A percentile compares a stretch with the other conserved stretches of the same genome.
These are phyloP conservation scores for Drosophila austrosaltans DNA, from an alignment of 2,888 invertebrate species.

Conservation along the genomic window DNA sequence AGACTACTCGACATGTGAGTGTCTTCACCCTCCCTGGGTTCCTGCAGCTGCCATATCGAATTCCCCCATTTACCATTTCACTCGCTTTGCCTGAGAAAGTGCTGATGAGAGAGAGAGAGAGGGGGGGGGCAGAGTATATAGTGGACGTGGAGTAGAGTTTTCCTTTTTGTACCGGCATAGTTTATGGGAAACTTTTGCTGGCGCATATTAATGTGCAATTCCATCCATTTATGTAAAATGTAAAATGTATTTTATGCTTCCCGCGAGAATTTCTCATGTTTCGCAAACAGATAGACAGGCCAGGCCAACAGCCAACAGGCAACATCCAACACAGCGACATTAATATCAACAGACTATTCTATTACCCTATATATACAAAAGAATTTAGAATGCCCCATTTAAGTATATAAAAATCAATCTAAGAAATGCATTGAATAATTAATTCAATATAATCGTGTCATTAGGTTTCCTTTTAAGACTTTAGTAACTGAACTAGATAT, in stretches of 20 bases:
- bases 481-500: too few species aligned
- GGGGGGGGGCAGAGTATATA: neutral
- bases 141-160: neutral
- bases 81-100: neutral
- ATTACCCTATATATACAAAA: slow-evolving; percentile 3
- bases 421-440: too few species aligned
- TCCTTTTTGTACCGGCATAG: slow-evolving; percentile 6
- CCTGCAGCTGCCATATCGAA: slow-evolving; percentile 1
- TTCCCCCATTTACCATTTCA: slow-evolving; percentile 5
- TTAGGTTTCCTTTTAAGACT: too few species aligned
- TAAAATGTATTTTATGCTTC: slow-evolving; percentile 69
- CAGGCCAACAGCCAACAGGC: slow-evolving; percentile 15
- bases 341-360: slow-evolving; percentile 21
- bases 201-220: slow-evolving; percentile 67
- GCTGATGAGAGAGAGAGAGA: neutral
- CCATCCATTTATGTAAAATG: slow-evolving; percentile 66
- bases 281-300: slow-evolving; percentile 35
- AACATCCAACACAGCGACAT: slow-evolving; percentile 6
- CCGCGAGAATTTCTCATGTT: slow-evolving; percentile 60
- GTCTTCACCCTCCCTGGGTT: neutral
- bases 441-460: too few species aligned
- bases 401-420: too few species aligned
- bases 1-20: slow-evolving; percentile 35
- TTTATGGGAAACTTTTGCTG: slow-evolving; percentile 53
- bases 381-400: too few species aligned